These are phyloP conservation scores for Halesus radiatus DNA, from an alignment of 1,140 invertebrate genomes.

Conservation along the genomic window DNA sequence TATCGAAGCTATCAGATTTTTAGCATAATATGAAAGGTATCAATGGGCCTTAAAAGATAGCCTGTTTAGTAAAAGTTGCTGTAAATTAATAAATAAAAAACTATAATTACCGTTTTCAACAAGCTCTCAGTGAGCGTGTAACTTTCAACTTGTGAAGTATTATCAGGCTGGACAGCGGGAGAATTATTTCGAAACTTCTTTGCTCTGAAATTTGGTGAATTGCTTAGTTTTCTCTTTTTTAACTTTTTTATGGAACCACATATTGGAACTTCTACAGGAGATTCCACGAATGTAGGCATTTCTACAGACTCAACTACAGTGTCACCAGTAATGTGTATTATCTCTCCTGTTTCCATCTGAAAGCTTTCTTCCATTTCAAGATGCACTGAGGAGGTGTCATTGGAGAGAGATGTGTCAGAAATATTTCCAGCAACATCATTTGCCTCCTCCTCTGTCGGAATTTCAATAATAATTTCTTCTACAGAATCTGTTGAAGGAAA, in stretches of 20 bases:
- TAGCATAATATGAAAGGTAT: too few species aligned
- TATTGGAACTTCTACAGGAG: background rate
- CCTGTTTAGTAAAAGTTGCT: too few species aligned
- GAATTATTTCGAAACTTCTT: background rate
- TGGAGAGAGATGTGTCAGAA: background rate
- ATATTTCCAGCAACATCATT: background rate
- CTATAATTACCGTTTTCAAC: background rate
- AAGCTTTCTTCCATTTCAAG: constrained; percentile 16
- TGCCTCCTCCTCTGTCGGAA: background rate
- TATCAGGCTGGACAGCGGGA: background rate
- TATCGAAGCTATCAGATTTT: too few species aligned
- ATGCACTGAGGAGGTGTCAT: background rate
- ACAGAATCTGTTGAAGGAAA: background rate
- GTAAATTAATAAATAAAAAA: background rate
- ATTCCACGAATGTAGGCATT: background rate
- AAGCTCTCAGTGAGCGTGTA: background rate
- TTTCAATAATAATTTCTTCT: background rate
- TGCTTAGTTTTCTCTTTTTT: background rate
- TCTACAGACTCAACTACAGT: background rate
- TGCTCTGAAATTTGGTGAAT: background rate
- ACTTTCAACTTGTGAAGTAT: background rate
- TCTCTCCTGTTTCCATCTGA: background rate
- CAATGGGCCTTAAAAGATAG: too few species aligned
- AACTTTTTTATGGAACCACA: background rate
- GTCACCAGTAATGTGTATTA: background rate